A percentile compares a stretch with the other conserved stretches of the same genome.
phyloP scores from a whole-genome alignment of 2,113 vertebrate genomes.

The Noturus placidus region DNA sequence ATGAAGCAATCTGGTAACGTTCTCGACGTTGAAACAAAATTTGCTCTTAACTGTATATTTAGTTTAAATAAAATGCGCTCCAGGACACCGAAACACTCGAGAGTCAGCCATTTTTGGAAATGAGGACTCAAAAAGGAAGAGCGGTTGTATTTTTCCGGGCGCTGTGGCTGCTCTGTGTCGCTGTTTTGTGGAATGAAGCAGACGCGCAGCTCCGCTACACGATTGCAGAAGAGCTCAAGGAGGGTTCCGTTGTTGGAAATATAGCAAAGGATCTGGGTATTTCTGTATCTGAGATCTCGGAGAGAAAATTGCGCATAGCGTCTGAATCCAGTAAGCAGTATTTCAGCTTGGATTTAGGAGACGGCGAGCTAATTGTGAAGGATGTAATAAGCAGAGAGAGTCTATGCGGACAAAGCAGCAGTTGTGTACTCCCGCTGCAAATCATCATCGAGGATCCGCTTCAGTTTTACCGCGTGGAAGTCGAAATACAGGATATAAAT shows the following conservation, averaged over 20 bases:
- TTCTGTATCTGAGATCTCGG: slow-evolving; percentile 69
- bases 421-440: slow-evolving; percentile 63
- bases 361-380: slow-evolving; percentile 61
- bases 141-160: slow-evolving; percentile 61
- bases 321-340: slow-evolving; percentile 74
- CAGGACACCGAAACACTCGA: slow-evolving; percentile 39
- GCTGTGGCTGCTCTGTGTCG: slow-evolving; percentile 55
- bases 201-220: slow-evolving; percentile 67
- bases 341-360: slow-evolving; percentile 65
- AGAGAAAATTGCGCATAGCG: slow-evolving; percentile 73
- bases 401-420: slow-evolving; percentile 58
- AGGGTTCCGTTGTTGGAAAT: slow-evolving; percentile 70
- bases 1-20: background rate
- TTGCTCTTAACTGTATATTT: background rate
- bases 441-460: slow-evolving; percentile 62
- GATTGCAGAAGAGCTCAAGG: slow-evolving; percentile 70
- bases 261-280: slow-evolving; percentile 76
- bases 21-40: background rate
- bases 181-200: slow-evolving; percentile 56
- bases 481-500: slow-evolving; percentile 72
- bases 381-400: slow-evolving; percentile 64
- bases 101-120: slow-evolving; percentile 41
- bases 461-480: slow-evolving; percentile 66
- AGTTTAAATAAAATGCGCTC: slow-evolving; percentile 15
- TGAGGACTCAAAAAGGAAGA: slow-evolving; percentile 47